Evolutionary conservation across 2,113 vertebrate genomes (phyloP).

Genomic region (Psilopogon haemacephalus): DNA sequence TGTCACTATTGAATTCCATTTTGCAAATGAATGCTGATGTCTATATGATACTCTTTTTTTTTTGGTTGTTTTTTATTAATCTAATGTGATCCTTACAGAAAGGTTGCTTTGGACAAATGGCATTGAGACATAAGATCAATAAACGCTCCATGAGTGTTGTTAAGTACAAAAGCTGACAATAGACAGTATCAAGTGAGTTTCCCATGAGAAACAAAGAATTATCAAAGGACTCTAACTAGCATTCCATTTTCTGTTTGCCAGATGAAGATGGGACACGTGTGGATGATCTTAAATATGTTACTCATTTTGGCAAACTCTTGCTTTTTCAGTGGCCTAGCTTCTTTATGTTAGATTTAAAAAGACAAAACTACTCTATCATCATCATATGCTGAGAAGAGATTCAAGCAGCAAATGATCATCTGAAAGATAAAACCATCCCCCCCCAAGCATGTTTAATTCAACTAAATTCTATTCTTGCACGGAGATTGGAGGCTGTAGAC

Average conservation of each 20-base stretch:
- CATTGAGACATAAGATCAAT: not conserved
- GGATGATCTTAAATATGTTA: not conserved
- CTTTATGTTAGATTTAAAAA: not conserved
- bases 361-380: not conserved
- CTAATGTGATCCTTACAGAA: not conserved
- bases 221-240: slow-evolving; percentile 20
- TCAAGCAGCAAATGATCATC: not conserved
- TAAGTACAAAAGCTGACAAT: slow-evolving; percentile 22
- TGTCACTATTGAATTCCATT: not conserved
- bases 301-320: not conserved
- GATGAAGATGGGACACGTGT: slow-evolving; percentile 8
- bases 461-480: not conserved
- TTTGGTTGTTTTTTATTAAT: not conserved
- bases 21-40: not conserved
- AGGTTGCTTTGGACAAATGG: not conserved
- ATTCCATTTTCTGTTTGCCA: slow-evolving; percentile 36
- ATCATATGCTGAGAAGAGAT: not conserved
- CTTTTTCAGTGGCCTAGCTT: not conserved
- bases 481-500: not conserved
- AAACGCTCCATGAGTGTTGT: slow-evolving; percentile 17
- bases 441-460: slow-evolving; percentile 11
- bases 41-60: not conserved
- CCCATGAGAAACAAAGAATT: slow-evolving; percentile 62
- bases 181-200: slow-evolving; percentile 20
- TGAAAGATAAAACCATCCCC: not conserved